Evolutionary conservation across 2,888 invertebrate genomes (phyloP), one percentile per base, ranked within the genome.

Genomic region (Tetanocera ferruginea): DNA sequence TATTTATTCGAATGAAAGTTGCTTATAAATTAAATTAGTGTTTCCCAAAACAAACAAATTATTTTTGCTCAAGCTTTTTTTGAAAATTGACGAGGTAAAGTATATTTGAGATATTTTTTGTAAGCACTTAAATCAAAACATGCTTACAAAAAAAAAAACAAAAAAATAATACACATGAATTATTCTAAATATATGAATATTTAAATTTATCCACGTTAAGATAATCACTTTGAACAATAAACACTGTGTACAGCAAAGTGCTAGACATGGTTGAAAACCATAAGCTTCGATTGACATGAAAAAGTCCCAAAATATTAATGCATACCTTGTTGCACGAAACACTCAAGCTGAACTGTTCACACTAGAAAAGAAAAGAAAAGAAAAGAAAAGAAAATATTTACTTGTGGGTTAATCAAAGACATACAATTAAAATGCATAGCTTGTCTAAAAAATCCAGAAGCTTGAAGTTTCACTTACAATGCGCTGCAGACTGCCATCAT

Each of bases 171-270:
- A n/a, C n/a, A n/a, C n/a, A n/a, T n/a, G n/a, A n/a, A n/a, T n/a
- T n/a, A n/a, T n/a, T 8, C 37, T 37, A 1, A 37, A 37, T 6
- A 37, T 8, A 8, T 37, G 3, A 1, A 37, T 37, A 8, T 37
- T n/a, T n/a, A n/a, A n/a, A n/a, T n/a, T 8, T 37, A 3, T 37
- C 57, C 9, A 57, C 8, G 5, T 37, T 19, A 1, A n/a, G 31
- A 37, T 37, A 66, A n/a, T 31, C 66, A 19, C 66, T 66, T 9
- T 66, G 66, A 11, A 66, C 34, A 8, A 37, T n/a, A 66, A 66
- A 31, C 19, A 66, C 37, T 6, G 66, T 66, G 23, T 66, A 66
- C 6, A 66, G 37, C 17, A 66, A 5, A 17, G 37, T 37, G 23
- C 19, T 66, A 19, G 66, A 66, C 31, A 34, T 17, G 6, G n/a